These are phyloP conservation scores for Catostomus latipinnis DNA, from an alignment of 2,797 vertebrate species.

Conservation along the genomic window DNA sequence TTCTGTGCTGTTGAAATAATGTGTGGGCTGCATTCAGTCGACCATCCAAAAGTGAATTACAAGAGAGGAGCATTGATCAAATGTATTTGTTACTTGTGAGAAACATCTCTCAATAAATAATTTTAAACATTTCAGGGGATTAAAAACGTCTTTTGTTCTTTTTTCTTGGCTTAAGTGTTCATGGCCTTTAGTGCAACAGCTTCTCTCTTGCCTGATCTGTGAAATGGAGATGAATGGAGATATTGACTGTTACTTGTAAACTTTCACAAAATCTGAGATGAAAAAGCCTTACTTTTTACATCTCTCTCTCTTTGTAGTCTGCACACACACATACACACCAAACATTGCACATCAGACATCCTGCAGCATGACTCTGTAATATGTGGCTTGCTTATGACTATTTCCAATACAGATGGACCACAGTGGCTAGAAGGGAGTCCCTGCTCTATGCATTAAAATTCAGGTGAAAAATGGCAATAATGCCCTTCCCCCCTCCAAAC, in stretches of 20 bases:
- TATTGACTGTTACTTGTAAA: slow-evolving; percentile 9
- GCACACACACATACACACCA: slow-evolving; percentile 37
- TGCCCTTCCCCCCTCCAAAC: slow-evolving; percentile 59
- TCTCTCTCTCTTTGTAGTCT: slow-evolving; percentile 45
- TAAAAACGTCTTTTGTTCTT: not conserved
- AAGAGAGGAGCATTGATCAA: slow-evolving; percentile 21
- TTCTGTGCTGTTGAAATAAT: not conserved
- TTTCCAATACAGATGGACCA: slow-evolving; percentile 64
- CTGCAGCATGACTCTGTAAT: slow-evolving; percentile 72
- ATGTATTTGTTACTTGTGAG: slow-evolving; percentile 18
- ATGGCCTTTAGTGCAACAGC: not conserved
- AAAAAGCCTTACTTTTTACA: not conserved
- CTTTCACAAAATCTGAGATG: slow-evolving; percentile 1
- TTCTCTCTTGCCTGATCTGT: not conserved
- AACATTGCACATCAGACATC: slow-evolving; percentile 63
- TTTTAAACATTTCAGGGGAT: slow-evolving; percentile 29
- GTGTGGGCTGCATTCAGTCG: slow-evolving; percentile 7
- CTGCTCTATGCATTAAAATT: slow-evolving; percentile 80
- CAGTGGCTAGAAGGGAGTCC: slow-evolving; percentile 72
- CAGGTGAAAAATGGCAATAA: slow-evolving; percentile 80
- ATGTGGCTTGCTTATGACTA: slow-evolving; percentile 72
- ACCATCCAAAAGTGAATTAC: slow-evolving; percentile 22
- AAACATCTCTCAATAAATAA: slow-evolving; percentile 39
- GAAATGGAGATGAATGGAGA: slow-evolving; percentile 9
- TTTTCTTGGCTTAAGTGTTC: not conserved